Percentiles rank a stretch among this genome's conserved stretches.
phyloP scores from a whole-genome alignment of 2,113 vertebrate genomes.

The Sinocyclocheilus grahami region DNA sequence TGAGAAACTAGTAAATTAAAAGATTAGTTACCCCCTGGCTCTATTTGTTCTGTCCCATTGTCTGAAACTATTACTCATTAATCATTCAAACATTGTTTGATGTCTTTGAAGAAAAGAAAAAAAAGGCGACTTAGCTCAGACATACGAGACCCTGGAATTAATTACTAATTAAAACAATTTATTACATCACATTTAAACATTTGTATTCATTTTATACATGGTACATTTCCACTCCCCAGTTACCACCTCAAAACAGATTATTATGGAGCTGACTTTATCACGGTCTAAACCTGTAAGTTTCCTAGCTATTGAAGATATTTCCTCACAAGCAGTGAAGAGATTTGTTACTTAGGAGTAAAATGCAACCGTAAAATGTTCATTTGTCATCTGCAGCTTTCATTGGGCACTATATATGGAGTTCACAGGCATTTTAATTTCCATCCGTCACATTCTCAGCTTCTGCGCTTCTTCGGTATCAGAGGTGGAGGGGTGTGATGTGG shows the following conservation, averaged over 20 bases:
- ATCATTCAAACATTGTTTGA: background rate
- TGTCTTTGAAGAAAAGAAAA: background rate
- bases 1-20: background rate
- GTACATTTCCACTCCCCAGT: background rate
- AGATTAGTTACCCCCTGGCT: background rate
- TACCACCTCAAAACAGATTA: background rate
- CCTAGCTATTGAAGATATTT: background rate
- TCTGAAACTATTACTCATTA: background rate
- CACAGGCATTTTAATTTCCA: background rate
- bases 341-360: background rate
- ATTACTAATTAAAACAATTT: slow-evolving; percentile 4
- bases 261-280: background rate
- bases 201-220: background rate
- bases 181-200: slow-evolving; percentile 4
- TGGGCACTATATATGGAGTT: slow-evolving; percentile 21
- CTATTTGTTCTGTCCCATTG: background rate
- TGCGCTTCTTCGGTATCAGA: slow-evolving; percentile 71
- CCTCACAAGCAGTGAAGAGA: background rate
- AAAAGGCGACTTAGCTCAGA: background rate
- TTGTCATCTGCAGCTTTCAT: slow-evolving; percentile 28
- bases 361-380: background rate
- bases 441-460: slow-evolving; percentile 53
- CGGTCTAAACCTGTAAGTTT: background rate
- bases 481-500: slow-evolving; percentile 66
- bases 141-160: background rate